A percentile compares a stretch with the other conserved stretches of the same genome.
Conservation (phyloP, 2,113 vertebrate genomes). For the Piaya cayana region DNA sequence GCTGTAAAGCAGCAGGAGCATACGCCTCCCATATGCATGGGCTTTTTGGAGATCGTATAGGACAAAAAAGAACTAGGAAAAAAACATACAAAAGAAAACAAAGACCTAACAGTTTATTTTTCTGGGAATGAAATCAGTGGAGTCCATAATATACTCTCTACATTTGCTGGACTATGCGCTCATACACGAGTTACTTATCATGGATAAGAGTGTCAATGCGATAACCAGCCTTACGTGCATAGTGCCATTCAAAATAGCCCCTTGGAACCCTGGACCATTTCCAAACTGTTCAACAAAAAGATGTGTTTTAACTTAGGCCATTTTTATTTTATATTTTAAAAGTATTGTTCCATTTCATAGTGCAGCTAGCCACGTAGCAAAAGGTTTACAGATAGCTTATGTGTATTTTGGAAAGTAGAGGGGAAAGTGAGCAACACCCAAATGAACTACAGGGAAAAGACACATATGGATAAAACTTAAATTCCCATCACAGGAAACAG, state of each 20-base stretch:
- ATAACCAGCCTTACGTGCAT: slow-evolving; percentile 15
- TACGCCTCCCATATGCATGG: neutral
- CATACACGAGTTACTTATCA: neutral
- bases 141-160: neutral
- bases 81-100: slow-evolving; percentile 19
- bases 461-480: slow-evolving; percentile 24
- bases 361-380: neutral
- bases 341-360: neutral
- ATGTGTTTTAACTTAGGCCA: neutral
- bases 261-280: neutral
- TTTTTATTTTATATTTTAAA: neutral
- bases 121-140: neutral
- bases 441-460: neutral
- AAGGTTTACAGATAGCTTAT: neutral
- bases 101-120: slow-evolving; percentile 46
- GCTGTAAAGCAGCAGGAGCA: slow-evolving; percentile 43
- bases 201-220: neutral
- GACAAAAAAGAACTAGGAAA: neutral
- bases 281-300: neutral
- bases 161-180: neutral
- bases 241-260: slow-evolving; percentile 5
- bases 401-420: slow-evolving; percentile 8
- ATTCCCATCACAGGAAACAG: slow-evolving; percentile 40
- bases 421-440: slow-evolving; percentile 27
- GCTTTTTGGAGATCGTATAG: neutral